These are phyloP conservation scores for Tuberolachnus salignus DNA, from an alignment of 2,888 invertebrate species.

Conservation along the genomic window DNA sequence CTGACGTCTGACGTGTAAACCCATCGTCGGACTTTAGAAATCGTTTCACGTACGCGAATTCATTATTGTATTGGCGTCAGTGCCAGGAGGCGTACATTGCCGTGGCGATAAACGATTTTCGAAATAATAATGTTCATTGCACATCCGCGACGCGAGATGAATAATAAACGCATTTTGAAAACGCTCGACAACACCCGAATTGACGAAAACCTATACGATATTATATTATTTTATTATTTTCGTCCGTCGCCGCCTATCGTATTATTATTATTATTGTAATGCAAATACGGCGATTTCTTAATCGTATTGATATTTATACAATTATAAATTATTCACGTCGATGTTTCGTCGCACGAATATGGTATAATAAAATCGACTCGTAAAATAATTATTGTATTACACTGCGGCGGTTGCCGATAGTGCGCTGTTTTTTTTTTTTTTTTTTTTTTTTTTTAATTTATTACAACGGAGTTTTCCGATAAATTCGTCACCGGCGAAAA, in stretches of 20 bases:
- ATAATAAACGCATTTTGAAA: conserved; percentile 24
- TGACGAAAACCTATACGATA: conserved; percentile 25
- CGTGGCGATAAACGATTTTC: conserved; percentile 41
- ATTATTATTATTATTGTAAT: too few species aligned
- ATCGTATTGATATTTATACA: neutral
- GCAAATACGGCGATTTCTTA: conserved; percentile 31
- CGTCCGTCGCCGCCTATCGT: too few species aligned
- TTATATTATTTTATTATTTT: neutral
- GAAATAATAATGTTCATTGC: conserved; percentile 49
- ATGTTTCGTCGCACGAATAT: conserved; percentile 7
- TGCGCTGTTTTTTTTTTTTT: too few species aligned
- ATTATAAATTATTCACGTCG: conserved; percentile 1
- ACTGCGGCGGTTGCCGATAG: too few species aligned
- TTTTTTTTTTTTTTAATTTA: too few species aligned
- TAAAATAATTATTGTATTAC: too few species aligned
- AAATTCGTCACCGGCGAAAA: too few species aligned
- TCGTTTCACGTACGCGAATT: conserved; percentile 44
- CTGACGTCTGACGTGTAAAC: conserved; percentile 32
- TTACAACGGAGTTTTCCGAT: too few species aligned
- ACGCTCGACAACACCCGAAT: conserved; percentile 23
- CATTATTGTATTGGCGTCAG: conserved; percentile 37
- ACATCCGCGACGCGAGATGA: conserved; percentile 39
- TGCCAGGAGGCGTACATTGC: neutral
- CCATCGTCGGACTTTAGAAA: conserved; percentile 41
- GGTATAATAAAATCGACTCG: conserved; percentile 16